Evolutionary conservation across 2,888 invertebrate genomes (phyloP), one percentile per base, ranked within the genome.

Genomic region (Lochmaea crataegi): DNA sequence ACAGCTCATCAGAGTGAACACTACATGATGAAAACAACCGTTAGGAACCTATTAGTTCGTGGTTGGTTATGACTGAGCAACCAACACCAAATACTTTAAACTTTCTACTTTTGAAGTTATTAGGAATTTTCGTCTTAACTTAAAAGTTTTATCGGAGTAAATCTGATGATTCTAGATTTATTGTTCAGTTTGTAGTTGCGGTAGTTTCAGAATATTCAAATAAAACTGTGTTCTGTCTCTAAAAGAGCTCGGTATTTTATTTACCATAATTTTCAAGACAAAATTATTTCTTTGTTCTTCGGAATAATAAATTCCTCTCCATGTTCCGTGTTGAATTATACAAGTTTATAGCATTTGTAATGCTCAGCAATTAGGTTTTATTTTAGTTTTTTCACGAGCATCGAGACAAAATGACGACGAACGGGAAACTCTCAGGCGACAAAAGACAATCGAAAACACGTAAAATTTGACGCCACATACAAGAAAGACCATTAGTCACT

Each of bases 401-500:
- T 53, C 16, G n/a, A 53, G 18, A 53, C 11, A 45, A 45, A 12
- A 14, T 12, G 42, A 4, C 11, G 48, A 48, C 14, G 7, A 22
- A 14, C n/a, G 5, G 51, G 5, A 41, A 12, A 53, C 53, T 16
- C 18, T 16, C 16, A 38, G 60, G 60, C 60, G 38, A 60, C 60
- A 60, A 18, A 48, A 16, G 60, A 26, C n/a, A 38, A 60, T 60
- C 12, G 18, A 57, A 57, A 26, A 1, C 18, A 26, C 18, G 18
- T 57, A 14, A 57, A 57, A 60, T 60, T 38, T 60, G 60, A 60
- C 32, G 60, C 60, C 16, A 9, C 14, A 32, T 4, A 57, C 22
- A 22, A 22, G 26, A 18, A 38, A 60, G 38, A 38, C 60, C 38
- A 60, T 60, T 60, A 38, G 16, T 60, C 60, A 60, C 60, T 41